Percentiles rank a stretch among this genome's conserved stretches.
phyloP scores from a whole-genome alignment of 2,113 vertebrate genomes.

The Hepsetus odoe region DNA sequence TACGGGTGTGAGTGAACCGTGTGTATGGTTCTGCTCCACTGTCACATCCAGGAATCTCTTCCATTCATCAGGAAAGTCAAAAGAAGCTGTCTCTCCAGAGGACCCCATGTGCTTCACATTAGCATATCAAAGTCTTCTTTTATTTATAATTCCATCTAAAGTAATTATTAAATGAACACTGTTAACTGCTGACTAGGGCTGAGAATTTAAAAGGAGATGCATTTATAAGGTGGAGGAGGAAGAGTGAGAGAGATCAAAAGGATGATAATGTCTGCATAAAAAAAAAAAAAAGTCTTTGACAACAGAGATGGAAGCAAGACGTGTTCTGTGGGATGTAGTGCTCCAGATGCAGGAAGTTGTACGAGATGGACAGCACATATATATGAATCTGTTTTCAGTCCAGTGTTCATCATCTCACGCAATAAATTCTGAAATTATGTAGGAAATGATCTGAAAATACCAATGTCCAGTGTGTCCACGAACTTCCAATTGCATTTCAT shows the following conservation, averaged over 20 bases:
- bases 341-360: background rate
- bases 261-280: conserved; percentile 71
- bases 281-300: conserved; percentile 60
- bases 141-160: conserved; percentile 74
- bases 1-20: conserved; percentile 5
- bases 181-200: conserved; percentile 75
- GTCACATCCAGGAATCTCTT: conserved; percentile 52
- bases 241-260: conserved; percentile 69
- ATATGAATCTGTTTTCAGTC: background rate
- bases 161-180: conserved; percentile 74
- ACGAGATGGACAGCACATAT: background rate
- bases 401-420: too few relatives aligned
- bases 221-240: conserved; percentile 61
- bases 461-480: too few relatives aligned
- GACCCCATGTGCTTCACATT: conserved; percentile 61
- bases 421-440: too few relatives aligned
- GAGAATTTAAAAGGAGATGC: conserved; percentile 58
- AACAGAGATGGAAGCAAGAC: conserved; percentile 50
- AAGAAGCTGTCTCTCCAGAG: conserved; percentile 51
- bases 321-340: conserved; percentile 8
- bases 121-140: conserved; percentile 78
- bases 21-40: conserved; percentile 29
- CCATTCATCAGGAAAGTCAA: conserved; percentile 56
- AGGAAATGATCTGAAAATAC: too few relatives aligned
- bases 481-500: too few relatives aligned